phyloP scores from a whole-genome alignment of 2,888 invertebrate species.

The Torymus texanus region DNA sequence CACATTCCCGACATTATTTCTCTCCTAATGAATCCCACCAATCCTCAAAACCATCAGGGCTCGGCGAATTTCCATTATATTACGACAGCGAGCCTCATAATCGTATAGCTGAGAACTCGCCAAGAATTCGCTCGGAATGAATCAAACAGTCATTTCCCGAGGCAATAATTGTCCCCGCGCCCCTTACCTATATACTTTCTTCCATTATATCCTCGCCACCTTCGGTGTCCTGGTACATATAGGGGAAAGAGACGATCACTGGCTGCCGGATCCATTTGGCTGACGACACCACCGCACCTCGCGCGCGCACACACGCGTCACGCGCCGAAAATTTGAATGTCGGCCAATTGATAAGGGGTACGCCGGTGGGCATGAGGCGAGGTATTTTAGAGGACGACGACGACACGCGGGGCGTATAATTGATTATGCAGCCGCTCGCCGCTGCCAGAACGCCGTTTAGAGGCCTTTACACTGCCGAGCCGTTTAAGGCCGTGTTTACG shows the following conservation, averaged over 20 bases:
- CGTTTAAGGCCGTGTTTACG: constrained; percentile 26
- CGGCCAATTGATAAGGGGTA: constrained; percentile 45
- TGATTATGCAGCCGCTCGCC: constrained; percentile 14
- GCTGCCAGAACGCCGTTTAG: constrained; percentile 7
- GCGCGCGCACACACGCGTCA: constrained; percentile 8
- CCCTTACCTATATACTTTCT: background rate
- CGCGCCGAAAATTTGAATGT: constrained; percentile 41
- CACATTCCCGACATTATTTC: background rate
- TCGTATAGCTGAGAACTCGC: too few relatives aligned
- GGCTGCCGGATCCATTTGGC: constrained; percentile 13
- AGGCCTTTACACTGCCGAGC: background rate
- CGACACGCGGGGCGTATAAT: background rate
- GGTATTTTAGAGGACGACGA: too few relatives aligned
- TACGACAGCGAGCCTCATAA: too few relatives aligned
- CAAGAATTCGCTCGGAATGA: background rate
- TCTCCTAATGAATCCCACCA: constrained; percentile 4
- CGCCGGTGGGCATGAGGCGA: too few relatives aligned
- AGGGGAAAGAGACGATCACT: background rate
- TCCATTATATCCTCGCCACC: too few relatives aligned
- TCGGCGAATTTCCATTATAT: too few relatives aligned
- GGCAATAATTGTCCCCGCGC: constrained; percentile 25
- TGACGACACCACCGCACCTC: background rate
- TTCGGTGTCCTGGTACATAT: background rate
- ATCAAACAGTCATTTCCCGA: constrained; percentile 40
- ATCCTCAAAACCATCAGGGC: too few relatives aligned